Evolutionary conservation across 2,797 vertebrate genomes (phyloP), one percentile per base, ranked within the genome.

Genomic region (Megalops cyprinoides): DNA sequence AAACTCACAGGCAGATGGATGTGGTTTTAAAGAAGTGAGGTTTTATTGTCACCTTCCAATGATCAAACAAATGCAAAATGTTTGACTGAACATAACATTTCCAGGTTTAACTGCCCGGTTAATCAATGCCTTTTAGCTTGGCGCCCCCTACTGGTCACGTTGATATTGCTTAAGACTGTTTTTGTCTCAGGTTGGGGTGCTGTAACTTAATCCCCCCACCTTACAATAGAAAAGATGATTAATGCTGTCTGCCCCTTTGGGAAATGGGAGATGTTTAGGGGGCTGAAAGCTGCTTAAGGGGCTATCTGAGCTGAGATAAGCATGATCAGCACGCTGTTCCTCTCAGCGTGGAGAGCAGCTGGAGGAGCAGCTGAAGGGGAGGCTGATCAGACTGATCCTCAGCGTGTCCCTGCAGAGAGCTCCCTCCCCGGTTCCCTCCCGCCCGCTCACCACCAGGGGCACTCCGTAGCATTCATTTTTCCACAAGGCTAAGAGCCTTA

Each of bases 101-200:
- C n/a, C n/a, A n/a, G n/a, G n/a, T n/a, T n/a, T n/a, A n/a, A n/a
- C n/a, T n/a, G n/a, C n/a, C n/a, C n/a, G n/a, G n/a, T n/a, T n/a
- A n/a, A n/a, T n/a, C n/a, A n/a, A n/a, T n/a, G n/a, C n/a, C n/a
- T n/a, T n/a, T n/a, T n/a, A n/a, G n/a, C 18, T 53, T 37, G 15
- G 20, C 20, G 44, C n/a, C 76, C 53, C 76, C 76, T 58, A 31
- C 34, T 44, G 34, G 25, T 77, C 10, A 39, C 28, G 42, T 67
- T 76, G 67, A 79, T 25, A 39, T n/a, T 42, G 20, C 60, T 49
- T 67, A 34, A n/a, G 18, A 62, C 25, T 67, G 58, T 62, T 79
- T 79, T 51, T 67, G 77, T 78, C 48, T 78, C 60, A 67, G 48
- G 60, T 31, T 20, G 44, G 67, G 77, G 44, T 79, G 77, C 77